Evolutionary conservation across 2,797 vertebrate species (phyloP), one percentile per base, ranked within the genome.

Genomic region (Adelosebastes latens): DNA sequence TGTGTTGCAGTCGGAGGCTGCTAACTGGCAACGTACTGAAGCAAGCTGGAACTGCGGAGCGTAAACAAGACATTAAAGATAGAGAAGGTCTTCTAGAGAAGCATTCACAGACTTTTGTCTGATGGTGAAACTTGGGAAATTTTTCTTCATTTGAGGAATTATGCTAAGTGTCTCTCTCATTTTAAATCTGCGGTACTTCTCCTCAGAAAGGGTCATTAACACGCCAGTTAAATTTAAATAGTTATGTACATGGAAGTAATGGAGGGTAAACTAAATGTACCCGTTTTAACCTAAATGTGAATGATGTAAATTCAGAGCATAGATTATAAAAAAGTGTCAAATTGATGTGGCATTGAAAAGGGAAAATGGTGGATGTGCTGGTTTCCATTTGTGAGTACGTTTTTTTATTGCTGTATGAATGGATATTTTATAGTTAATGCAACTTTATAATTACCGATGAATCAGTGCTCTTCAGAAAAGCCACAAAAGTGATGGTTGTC

Each of bases 61-160:
- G 67, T 93, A 93, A 94, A 94, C 92, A 93, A 92, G 91, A 91
- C 88, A 83, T 85, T 87, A 88, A 91, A 92, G 89, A 90, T 32
- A 58, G 89, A 88, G 84, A 73, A 25, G 62, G 69, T 59, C 81
- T 82, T 73, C 64, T 46, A 11, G 24, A 80, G 75, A 77, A 69
- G 68, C 27, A 3, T 25, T 46, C 64, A 10, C 61, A 14, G 80
- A 68, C 68, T 79, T 71, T n/a, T 49, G 75, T 83, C 69, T 62
- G 70, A 74, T 55, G 53, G 63, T 32, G 58, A 73, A 75, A 71
- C 68, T 69, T 69, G 13, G 20, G 24, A 55, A 80, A 78, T 60
- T 39, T 73, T 36, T 67, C 59, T 61, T 61, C 13, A 56, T 64
- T 72, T 14, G 29, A 74, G 72, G 81, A 82, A 81, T 68, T 72